Conservation (phyloP, 1,140 invertebrate species). For the Tetragonula clypearis region DNA sequence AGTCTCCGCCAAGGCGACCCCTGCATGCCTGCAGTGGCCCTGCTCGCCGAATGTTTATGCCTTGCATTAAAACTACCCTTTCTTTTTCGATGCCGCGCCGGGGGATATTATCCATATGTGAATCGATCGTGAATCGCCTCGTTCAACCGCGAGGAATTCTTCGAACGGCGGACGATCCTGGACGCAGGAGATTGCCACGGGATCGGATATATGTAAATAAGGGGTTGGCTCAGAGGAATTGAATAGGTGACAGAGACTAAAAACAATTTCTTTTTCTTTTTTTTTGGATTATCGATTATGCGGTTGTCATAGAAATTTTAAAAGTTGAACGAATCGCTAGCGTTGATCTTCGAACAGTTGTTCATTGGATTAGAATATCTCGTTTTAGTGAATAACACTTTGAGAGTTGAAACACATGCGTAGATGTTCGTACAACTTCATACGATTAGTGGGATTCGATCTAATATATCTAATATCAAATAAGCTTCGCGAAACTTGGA, state of each 20-base stretch:
- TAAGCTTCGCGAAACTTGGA: too few relatives aligned
- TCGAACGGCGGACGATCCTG: not conserved
- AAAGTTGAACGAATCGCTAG: too few relatives aligned
- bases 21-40: slow-evolving; percentile 64
- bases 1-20: slow-evolving; percentile 19
- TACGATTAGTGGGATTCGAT: too few relatives aligned
- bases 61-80: slow-evolving; percentile 67
- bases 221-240: not conserved
- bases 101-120: not conserved
- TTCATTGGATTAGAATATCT: too few relatives aligned
- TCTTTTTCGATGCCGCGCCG: slow-evolving; percentile 26
- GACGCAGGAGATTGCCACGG: not conserved
- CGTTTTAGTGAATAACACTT: too few relatives aligned
- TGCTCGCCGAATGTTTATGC: slow-evolving; percentile 68
- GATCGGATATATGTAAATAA: not conserved
- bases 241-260: not conserved
- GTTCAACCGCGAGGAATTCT: not conserved
- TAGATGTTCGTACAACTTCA: too few relatives aligned
- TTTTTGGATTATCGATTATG: too few relatives aligned
- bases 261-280: too few relatives aligned
- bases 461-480: too few relatives aligned
- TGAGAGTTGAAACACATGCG: too few relatives aligned
- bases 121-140: slow-evolving; percentile 4
- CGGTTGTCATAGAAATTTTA: too few relatives aligned
- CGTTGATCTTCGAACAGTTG: too few relatives aligned